Evolutionary conservation across 2,888 invertebrate genomes (phyloP).

Genomic region (Heteromurus nitidus): DNA sequence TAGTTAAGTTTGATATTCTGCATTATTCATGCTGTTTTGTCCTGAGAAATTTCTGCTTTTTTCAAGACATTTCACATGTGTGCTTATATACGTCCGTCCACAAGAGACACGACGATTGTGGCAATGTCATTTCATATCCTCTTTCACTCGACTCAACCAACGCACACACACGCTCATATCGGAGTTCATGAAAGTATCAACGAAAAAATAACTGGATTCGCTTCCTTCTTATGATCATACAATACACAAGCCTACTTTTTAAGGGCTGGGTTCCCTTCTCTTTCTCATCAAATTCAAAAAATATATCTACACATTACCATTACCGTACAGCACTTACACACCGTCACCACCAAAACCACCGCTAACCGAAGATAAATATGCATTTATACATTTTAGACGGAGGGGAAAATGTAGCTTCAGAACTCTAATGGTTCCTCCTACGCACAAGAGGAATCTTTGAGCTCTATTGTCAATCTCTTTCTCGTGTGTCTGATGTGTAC

Average conservation of each 20-base stretch:
- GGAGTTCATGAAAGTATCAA: background rate
- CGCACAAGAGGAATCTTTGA: constrained; percentile 16
- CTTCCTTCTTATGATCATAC: constrained; percentile 8
- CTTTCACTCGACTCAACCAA: too few species aligned
- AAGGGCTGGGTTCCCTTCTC: constrained; percentile 37
- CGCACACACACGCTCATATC: too few species aligned
- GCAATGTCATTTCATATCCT: background rate
- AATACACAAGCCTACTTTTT: constrained; percentile 15
- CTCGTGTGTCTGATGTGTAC: background rate
- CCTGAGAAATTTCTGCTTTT: background rate
- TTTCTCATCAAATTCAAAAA: background rate
- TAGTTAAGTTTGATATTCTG: background rate
- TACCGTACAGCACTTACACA: background rate
- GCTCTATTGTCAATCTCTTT: constrained; percentile 11
- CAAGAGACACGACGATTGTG: background rate
- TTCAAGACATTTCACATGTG: constrained; percentile 4
- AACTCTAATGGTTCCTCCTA: constrained; percentile 25
- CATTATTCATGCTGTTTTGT: background rate
- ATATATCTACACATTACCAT: constrained; percentile 4
- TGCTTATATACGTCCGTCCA: too few species aligned
- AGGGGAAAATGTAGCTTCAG: background rate
- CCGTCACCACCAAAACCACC: constrained; percentile 15
- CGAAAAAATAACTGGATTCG: constrained; percentile 25
- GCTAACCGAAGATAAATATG: constrained; percentile 31
- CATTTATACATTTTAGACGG: background rate